Conservation (phyloP, 2,888 invertebrate genomes). For the Diaperis boleti region DNA sequence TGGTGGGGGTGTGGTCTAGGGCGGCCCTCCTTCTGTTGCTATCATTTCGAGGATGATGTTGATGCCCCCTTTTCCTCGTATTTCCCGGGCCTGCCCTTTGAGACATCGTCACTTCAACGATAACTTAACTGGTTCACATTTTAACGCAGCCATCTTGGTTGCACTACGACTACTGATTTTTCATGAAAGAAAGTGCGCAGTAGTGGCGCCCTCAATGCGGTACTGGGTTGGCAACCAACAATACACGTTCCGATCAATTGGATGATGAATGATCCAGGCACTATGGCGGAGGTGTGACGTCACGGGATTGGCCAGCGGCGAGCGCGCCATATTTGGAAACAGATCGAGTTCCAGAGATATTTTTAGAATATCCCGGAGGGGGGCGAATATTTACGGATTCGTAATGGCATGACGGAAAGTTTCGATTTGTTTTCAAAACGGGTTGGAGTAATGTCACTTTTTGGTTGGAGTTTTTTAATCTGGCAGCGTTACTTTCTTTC, state of each 20-base stretch:
- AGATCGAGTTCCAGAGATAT: constrained; percentile 53
- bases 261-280: background rate
- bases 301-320: constrained; percentile 43
- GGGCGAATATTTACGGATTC: constrained; percentile 9
- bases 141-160: constrained; percentile 74
- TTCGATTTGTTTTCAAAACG: no score
- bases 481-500: no score
- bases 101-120: constrained; percentile 70
- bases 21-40: constrained; percentile 68
- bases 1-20: constrained; percentile 65
- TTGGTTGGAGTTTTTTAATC: no score
- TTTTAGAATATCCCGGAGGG: constrained; percentile 48
- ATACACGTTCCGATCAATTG: constrained; percentile 15
- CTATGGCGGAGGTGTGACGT: constrained; percentile 41
- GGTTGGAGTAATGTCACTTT: no score
- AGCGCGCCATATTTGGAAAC: constrained; percentile 54
- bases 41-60: constrained; percentile 79
- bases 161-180: constrained; percentile 53
- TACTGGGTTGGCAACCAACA: constrained; percentile 37
- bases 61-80: constrained; percentile 78
- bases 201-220: constrained; percentile 20
- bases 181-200: constrained; percentile 20
- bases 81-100: constrained; percentile 73
- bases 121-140: constrained; percentile 59
- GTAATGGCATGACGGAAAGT: constrained; percentile 1